Evolutionary conservation across 2,888 invertebrate genomes (phyloP).

Genomic region (Harpagoxenus sublaevis): DNA sequence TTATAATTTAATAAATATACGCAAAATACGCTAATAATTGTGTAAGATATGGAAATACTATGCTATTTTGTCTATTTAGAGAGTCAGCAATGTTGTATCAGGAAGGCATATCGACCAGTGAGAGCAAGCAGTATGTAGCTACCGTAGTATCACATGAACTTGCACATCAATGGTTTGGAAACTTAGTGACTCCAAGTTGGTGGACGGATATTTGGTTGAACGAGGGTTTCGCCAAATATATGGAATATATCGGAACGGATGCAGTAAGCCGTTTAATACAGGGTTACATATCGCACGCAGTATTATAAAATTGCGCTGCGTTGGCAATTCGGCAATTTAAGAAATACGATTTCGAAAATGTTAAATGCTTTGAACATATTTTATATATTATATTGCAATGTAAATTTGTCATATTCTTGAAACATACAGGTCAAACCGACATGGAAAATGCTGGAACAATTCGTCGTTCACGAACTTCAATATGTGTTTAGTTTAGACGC

Average conservation of each 20-base stretch:
- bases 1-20: background rate
- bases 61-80: constrained; percentile 78
- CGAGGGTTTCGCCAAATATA: constrained; percentile 92
- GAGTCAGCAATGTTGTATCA: constrained; percentile 81
- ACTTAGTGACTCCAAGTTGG: constrained; percentile 92
- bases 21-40: background rate
- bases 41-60: background rate
- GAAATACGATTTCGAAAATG: background rate
- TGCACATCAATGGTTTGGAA: constrained; percentile 94
- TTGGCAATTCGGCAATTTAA: background rate
- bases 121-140: constrained; percentile 89
- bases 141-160: constrained; percentile 92
- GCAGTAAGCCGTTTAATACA: constrained; percentile 84
- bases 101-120: constrained; percentile 87
- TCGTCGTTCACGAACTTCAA: constrained; percentile 86
- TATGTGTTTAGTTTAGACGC: constrained; percentile 86
- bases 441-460: constrained; percentile 86
- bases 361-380: background rate
- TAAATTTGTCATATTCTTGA: background rate
- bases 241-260: constrained; percentile 90
- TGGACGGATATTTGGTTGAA: constrained; percentile 92
- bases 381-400: background rate
- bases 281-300: background rate
- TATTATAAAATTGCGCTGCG: background rate
- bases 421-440: constrained; percentile 87